Evolutionary conservation across 2,797 vertebrate genomes (phyloP), one percentile per base, ranked within the genome.

Genomic region (Poecile montanus): DNA sequence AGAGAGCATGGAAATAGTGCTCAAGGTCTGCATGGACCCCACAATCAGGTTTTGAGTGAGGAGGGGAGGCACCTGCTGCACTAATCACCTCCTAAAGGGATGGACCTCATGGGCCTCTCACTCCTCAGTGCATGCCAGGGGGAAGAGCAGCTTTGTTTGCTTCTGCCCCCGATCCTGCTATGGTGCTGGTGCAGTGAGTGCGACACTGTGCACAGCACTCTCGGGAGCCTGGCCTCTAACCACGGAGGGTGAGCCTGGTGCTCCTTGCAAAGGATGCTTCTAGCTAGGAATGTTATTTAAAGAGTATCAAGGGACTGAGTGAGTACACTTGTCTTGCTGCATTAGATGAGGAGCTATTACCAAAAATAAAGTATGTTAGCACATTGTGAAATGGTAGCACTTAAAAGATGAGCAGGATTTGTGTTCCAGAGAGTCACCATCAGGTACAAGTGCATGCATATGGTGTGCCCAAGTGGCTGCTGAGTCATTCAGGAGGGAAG

Each of bases 301-400:
- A 54, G 40, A 78, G 57, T 60, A 65, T 56, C 88, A 56, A 47
- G 77, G 68, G 67, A 57, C 53, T 10, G 40, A 82, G 84, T 3
- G 10, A 95, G 66, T 54, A 27, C 70, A 63, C 68, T 92, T 80
- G 54, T 88, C 91, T 89, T 53, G 56, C 17, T 72, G 75, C 74
- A 75, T 71, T 94, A 80, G 84, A 83, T 95, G 81, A 91, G 92
- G 84, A 85, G 47, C 85, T 91, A 42, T 85, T 92, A 92, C 87
- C 89, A 74, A 93, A 95, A 83, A 77, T 92, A 71, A 77, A 92
- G 68, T 56, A 25, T 25, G 19, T 51, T 91, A 92, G 87, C 81
- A 91, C 65, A 7, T 27, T 50, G 47, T 15, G 7, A 91, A 93
- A 89, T 62, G 58, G 65, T 50, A 68, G 29, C 53, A 58, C 82